Evolutionary conservation across 2,797 vertebrate genomes (phyloP).

Genomic region (Pangasius sanitwongsei): DNA sequence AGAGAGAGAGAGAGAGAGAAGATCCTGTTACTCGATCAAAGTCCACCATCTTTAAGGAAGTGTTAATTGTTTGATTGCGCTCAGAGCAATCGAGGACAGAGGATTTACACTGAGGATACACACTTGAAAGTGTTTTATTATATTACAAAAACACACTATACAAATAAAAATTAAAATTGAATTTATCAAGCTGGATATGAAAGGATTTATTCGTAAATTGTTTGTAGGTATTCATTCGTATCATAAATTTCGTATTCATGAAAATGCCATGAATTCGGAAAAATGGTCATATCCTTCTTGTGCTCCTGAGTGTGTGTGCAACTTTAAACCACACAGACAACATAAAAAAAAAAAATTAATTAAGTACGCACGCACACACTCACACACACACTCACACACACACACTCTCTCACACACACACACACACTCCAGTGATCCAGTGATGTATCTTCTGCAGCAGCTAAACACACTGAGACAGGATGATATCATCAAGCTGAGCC

Average conservation of each 20-base stretch:
- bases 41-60: not conserved
- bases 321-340: not conserved
- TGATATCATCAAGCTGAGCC: not conserved
- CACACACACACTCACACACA: not conserved
- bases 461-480: not conserved
- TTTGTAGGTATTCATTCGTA: not conserved
- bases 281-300: too few relatives aligned
- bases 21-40: not conserved
- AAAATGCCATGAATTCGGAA: too few relatives aligned
- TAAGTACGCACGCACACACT: too few relatives aligned
- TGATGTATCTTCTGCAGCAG: not conserved
- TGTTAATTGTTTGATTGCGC: not conserved
- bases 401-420: not conserved
- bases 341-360: not conserved
- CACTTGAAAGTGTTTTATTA: too few relatives aligned
- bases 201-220: not conserved
- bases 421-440: not conserved
- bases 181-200: not conserved
- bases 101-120: too few relatives aligned
- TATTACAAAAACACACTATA: too few relatives aligned
- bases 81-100: not conserved
- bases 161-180: too few relatives aligned
- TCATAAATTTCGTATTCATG: too few relatives aligned
- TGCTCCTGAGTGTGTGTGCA: not conserved
- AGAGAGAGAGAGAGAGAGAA: not conserved